Percentiles rank a stretch among this genome's conserved stretches.
Evolutionary conservation across 2,888 invertebrate species (phyloP).

Genomic region (Scelioninae gen. 1): DNA sequence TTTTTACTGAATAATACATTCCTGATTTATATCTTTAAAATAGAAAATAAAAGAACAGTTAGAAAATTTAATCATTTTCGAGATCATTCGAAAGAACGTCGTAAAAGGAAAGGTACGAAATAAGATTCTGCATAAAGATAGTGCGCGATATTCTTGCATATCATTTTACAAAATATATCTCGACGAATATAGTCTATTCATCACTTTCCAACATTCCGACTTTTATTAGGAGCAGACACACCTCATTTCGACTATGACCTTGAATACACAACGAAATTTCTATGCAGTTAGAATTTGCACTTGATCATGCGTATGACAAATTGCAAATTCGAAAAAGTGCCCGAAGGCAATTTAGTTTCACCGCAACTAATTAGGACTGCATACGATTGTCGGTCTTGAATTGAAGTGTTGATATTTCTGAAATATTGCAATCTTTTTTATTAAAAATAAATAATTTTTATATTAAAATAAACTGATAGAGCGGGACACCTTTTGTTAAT

Average conservation of each 20-base stretch:
- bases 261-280: conserved; percentile 35
- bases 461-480: no score
- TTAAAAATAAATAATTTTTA: no score
- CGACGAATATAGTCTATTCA: conserved; percentile 1
- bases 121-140: not conserved
- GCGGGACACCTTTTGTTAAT: no score
- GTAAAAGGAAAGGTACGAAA: not conserved
- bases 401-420: no score
- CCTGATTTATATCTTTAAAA: not conserved
- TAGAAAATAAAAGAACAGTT: not conserved
- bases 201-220: conserved; percentile 45
- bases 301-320: conserved; percentile 25
- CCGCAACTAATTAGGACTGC: conserved; percentile 17
- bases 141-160: not conserved
- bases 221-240: conserved; percentile 28
- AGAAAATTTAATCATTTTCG: not conserved
- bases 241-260: conserved; percentile 38
- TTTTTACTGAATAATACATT: no score
- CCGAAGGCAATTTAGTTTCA: conserved; percentile 1
- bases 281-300: conserved; percentile 4
- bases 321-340: conserved; percentile 25
- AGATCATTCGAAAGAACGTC: no score
- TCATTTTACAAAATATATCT: conserved; percentile 10
- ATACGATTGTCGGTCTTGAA: not conserved
- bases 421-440: no score